Evolutionary conservation across 2,888 invertebrate species (phyloP).

Genomic region (Osmoderma eremita): DNA sequence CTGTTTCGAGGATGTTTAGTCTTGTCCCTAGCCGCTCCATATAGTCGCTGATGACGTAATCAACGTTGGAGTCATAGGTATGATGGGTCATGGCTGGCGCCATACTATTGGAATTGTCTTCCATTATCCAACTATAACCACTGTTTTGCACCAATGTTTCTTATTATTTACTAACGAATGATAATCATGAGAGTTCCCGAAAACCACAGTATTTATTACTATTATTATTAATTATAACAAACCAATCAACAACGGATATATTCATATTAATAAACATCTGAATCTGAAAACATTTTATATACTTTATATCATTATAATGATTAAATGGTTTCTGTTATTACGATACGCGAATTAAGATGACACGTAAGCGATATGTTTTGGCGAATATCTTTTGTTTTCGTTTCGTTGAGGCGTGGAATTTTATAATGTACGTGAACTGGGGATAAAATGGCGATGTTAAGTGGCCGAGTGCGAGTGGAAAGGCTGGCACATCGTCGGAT

Average conservation of each 20-base stretch:
- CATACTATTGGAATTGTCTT: constrained; percentile 56
- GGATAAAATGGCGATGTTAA: constrained; percentile 43
- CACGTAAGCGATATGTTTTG: constrained; percentile 53
- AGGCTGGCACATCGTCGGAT: constrained; percentile 50
- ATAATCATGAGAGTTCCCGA: constrained; percentile 15
- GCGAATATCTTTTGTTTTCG: constrained; percentile 1
- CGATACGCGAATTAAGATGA: constrained; percentile 34
- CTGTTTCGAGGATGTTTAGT: constrained; percentile 87
- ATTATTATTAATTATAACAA: constrained; percentile 5
- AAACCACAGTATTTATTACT: constrained; percentile 5
- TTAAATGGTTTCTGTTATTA: constrained; percentile 12
- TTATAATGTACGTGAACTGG: not conserved
- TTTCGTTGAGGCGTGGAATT: constrained; percentile 37
- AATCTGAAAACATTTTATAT: constrained; percentile 38
- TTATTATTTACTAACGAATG: not conserved
- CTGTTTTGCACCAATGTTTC: not conserved
- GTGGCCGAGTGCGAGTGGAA: constrained; percentile 45
- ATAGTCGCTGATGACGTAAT: constrained; percentile 87
- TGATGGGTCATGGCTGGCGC: constrained; percentile 57
- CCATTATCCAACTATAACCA: constrained; percentile 41
- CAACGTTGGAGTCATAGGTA: constrained; percentile 65
- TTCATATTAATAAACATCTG: constrained; percentile 31
- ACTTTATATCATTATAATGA: constrained; percentile 9
- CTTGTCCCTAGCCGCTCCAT: constrained; percentile 91
- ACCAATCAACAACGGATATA: constrained; percentile 33